Percentiles rank a stretch among this genome's conserved stretches.
These are phyloP conservation scores for Pristionchus arcanus DNA, from an alignment of 2,888 invertebrate species.

Conservation along the genomic window DNA sequence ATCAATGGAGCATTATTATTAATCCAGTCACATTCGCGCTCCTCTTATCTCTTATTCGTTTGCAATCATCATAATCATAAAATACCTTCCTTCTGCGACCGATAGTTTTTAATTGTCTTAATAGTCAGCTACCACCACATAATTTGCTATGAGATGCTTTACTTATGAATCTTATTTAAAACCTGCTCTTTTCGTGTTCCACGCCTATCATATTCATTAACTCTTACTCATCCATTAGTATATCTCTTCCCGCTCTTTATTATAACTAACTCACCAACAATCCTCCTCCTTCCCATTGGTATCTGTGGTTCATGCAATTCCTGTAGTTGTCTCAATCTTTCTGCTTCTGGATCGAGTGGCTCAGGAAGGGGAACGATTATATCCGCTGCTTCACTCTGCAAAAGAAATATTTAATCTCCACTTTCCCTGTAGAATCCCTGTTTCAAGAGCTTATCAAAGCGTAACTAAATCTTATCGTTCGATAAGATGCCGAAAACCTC, in stretches of 20 bases:
- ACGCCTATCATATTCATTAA: too few species aligned
- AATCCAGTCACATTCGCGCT: not conserved
- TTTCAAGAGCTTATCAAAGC: not conserved
- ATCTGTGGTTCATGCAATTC: slow-evolving; percentile 32
- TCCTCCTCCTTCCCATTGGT: slow-evolving; percentile 27
- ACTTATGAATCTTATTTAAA: too few species aligned
- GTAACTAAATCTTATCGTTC: not conserved
- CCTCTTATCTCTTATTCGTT: not conserved
- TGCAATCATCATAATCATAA: too few species aligned
- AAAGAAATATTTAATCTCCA: not conserved
- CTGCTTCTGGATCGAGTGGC: not conserved
- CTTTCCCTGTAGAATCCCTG: not conserved
- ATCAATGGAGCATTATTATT: not conserved
- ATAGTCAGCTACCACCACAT: too few species aligned
- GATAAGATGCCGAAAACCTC: not conserved
- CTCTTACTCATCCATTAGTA: too few species aligned
- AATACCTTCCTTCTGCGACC: too few species aligned
- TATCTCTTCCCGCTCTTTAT: too few species aligned
- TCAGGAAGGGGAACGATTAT: not conserved
- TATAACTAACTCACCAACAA: not conserved
- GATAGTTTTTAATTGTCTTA: too few species aligned
- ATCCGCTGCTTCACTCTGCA: not conserved
- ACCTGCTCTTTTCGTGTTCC: too few species aligned
- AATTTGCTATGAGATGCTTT: too few species aligned
- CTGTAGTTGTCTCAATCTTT: slow-evolving; percentile 19